Base-by-base conservation (phyloP, 2,888 invertebrate genomes). In the Orchesellides sinensis region DNA sequence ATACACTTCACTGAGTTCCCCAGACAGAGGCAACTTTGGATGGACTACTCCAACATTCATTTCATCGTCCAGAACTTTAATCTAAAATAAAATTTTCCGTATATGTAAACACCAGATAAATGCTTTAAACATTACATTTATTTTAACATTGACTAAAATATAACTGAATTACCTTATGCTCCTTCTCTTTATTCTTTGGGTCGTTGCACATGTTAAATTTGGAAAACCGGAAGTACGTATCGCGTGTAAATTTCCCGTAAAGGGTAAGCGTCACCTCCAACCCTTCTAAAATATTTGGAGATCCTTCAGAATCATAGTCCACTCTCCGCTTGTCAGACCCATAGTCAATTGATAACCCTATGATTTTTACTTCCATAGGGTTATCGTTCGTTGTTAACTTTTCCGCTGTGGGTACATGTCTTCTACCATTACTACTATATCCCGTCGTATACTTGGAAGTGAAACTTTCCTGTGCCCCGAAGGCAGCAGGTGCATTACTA, bases 181-280 rank as follows among this genome's bases (percentile, higher is more conserved):
- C 29, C 10, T 4, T 21, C 21, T 83, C 82, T 8, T 19, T 56
- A 23, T 86, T 86, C 17, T 66, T 81, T 0, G 83, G 80, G 23
- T 84, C 84, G 32, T 85, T 69, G 45, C 86, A 85, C 17, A 49
- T 74, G n/a, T 83, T 70, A 40, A 86, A 85, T 45, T 85, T 86
- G 21, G 86, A 80, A 17, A 86, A 81, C 10, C 78, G 77, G 59
- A 86, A 84, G 21, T 40, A 66, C 0, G 81, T 84, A 10, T 47
- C 47, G 6, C 27, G 29, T 10, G 35, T 70, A n/a, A 86, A 85
- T 14, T 40, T 65, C 23, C 86, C 86, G 40, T 74, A 86, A 1
- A 86, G 47, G 12, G 81, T 82, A 27, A 86, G 80, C 5, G 29
- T 75, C 10, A 85, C 74, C 17, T 75, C n/a, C 63, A 80, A 63